Evolutionary conservation across 2,797 vertebrate species (phyloP).

Genomic region (Syngnathus rostellatus): DNA sequence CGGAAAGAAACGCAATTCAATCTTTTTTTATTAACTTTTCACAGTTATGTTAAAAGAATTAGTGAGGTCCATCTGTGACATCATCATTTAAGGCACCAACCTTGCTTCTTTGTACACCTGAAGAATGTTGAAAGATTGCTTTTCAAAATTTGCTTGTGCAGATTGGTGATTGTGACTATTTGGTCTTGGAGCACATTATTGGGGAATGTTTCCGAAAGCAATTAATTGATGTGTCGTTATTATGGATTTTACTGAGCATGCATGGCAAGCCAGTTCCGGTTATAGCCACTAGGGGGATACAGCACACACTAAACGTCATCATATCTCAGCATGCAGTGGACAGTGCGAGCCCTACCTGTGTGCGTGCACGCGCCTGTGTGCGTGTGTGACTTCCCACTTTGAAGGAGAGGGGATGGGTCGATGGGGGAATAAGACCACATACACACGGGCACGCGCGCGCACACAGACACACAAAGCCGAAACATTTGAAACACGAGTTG

Average conservation of each 20-base stretch:
- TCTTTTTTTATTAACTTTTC: no score
- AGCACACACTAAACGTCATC: constrained; percentile 30
- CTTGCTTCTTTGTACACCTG: neutral
- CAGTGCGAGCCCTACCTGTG: constrained; percentile 75
- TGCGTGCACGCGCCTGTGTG: constrained; percentile 49
- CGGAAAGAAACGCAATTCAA: no score
- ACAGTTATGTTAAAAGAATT: no score
- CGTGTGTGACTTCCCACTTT: constrained; percentile 76
- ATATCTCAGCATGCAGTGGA: constrained; percentile 20
- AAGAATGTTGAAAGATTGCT: neutral
- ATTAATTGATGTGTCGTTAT: neutral
- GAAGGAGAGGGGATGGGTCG: neutral
- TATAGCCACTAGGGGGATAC: constrained; percentile 76
- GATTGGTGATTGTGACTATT: neutral
- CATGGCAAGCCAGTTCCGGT: constrained; percentile 59
- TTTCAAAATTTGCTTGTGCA: neutral
- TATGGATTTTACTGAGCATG: constrained; percentile 9
- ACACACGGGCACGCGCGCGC: neutral
- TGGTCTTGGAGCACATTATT: neutral
- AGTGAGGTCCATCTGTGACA: neutral
- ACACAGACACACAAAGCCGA: constrained; percentile 34
- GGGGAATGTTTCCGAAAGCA: neutral
- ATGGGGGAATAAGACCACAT: constrained; percentile 1
- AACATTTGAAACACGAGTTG: constrained; percentile 68
- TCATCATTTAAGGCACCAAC: neutral